A percentile compares a stretch with the other conserved stretches of the same genome.
These are phyloP conservation scores for Cranoglanis bouderius DNA, from an alignment of 2,113 vertebrate species.

Conservation along the genomic window DNA sequence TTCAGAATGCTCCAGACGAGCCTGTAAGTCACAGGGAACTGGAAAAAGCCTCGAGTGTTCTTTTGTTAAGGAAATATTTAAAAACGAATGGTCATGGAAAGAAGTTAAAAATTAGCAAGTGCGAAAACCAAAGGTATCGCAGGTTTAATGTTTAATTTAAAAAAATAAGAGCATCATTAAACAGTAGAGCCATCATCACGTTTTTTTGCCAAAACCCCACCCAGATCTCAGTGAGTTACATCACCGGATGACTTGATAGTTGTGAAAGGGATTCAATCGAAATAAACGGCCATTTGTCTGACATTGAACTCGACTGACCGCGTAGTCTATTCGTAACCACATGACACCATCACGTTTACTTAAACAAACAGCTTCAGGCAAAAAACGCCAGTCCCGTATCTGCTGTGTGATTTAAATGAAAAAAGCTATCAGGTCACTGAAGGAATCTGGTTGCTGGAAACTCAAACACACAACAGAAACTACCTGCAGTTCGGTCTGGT, in stretches of 20 bases:
- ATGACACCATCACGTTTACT: background rate
- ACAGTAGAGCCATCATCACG: background rate
- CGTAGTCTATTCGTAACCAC: background rate
- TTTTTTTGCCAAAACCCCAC: background rate
- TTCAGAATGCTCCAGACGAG: too few relatives aligned
- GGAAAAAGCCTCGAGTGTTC: too few relatives aligned
- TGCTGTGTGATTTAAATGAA: background rate
- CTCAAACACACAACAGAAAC: background rate
- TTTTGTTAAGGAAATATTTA: background rate
- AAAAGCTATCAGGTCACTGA: background rate
- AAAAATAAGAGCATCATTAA: background rate
- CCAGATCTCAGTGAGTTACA: background rate
- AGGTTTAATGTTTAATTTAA: background rate
- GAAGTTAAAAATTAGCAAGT: background rate
- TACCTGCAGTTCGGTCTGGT: background rate
- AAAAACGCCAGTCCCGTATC: background rate
- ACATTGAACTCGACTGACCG: background rate
- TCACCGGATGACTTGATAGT: background rate
- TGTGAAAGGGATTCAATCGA: background rate
- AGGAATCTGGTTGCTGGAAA: constrained; percentile 5
- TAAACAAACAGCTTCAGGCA: background rate
- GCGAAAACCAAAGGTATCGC: background rate
- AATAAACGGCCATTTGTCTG: background rate
- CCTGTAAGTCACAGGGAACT: too few relatives aligned
- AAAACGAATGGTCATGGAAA: background rate